Evolutionary conservation across 2,888 invertebrate species (phyloP).

Genomic region (Crepidodera aurea): DNA sequence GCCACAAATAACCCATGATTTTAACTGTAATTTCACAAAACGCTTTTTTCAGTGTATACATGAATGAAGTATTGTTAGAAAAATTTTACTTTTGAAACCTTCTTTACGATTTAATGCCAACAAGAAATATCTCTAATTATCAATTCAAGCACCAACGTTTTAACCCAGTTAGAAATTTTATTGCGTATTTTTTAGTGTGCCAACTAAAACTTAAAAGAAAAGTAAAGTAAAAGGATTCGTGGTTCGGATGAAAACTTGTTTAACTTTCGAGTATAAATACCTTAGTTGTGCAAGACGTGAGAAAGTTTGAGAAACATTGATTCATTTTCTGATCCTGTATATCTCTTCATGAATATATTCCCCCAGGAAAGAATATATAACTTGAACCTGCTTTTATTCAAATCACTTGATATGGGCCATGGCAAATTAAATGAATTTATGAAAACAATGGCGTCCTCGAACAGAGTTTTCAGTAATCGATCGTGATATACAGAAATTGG

Average conservation of each 20-base stretch:
- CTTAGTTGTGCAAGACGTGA: neutral
- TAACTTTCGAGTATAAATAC: constrained; percentile 8
- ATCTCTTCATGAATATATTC: constrained; percentile 17
- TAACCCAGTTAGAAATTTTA: neutral
- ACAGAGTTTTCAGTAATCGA: neutral
- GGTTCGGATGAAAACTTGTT: constrained; percentile 1
- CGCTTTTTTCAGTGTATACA: too few relatives aligned
- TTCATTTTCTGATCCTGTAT: constrained; percentile 16
- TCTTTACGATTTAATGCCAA: too few relatives aligned
- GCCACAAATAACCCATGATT: too few relatives aligned
- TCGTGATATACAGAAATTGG: neutral
- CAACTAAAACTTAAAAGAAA: constrained; percentile 1
- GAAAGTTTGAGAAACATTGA: constrained; percentile 16
- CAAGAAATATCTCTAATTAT: too few relatives aligned
- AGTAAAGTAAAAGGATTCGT: constrained; percentile 10
- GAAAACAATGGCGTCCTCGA: constrained; percentile 2
- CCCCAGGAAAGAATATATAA: neutral
- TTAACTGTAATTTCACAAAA: too few relatives aligned
- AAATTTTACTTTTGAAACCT: too few relatives aligned
- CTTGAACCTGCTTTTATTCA: constrained; percentile 3
- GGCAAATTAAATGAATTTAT: constrained; percentile 6
- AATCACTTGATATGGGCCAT: constrained; percentile 4
- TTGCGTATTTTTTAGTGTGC: neutral
- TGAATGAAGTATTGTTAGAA: too few relatives aligned
- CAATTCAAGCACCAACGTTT: too few relatives aligned